Evolutionary conservation across 2,797 vertebrate species (phyloP).

Genomic region (Poecile montanus): DNA sequence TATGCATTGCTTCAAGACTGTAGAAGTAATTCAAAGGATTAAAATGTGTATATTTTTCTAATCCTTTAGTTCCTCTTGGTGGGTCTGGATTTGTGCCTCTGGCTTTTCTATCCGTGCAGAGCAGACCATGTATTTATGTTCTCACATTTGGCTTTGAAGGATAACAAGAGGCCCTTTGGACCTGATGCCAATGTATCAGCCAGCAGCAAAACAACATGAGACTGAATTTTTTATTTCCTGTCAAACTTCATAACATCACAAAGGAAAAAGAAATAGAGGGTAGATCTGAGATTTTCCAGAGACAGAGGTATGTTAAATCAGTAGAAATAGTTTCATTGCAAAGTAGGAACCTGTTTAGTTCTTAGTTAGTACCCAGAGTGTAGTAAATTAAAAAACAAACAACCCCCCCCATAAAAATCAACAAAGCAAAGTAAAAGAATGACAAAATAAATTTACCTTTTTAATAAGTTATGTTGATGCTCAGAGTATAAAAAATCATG

Average conservation of each 20-base stretch:
- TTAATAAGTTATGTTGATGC: not conserved
- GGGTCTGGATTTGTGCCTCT: not conserved
- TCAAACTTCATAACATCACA: slow-evolving; percentile 34
- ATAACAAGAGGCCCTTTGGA: slow-evolving; percentile 26
- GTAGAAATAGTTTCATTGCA: not conserved
- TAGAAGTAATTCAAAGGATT: slow-evolving; percentile 2
- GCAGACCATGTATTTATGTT: slow-evolving; percentile 6
- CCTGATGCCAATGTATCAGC: not conserved
- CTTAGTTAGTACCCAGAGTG: not conserved
- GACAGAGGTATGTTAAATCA: not conserved
- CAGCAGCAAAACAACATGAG: slow-evolving; percentile 32
- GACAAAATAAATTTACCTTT: not conserved
- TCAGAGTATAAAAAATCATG: not conserved
- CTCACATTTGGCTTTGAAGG: slow-evolving; percentile 39
- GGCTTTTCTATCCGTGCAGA: slow-evolving; percentile 1
- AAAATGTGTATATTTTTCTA: slow-evolving; percentile 13
- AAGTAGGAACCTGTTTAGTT: not conserved
- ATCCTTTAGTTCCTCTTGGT: slow-evolving; percentile 21
- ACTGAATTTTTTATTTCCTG: slow-evolving; percentile 51
- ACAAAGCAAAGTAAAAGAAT: not conserved
- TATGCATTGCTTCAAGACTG: not conserved
- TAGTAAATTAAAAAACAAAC: not conserved
- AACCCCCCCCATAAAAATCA: not conserved
- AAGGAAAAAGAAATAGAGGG: slow-evolving; percentile 1
- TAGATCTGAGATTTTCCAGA: slow-evolving; percentile 7